Base-by-base conservation (phyloP, 1,140 invertebrate species). In the Bombus confusus region DNA sequence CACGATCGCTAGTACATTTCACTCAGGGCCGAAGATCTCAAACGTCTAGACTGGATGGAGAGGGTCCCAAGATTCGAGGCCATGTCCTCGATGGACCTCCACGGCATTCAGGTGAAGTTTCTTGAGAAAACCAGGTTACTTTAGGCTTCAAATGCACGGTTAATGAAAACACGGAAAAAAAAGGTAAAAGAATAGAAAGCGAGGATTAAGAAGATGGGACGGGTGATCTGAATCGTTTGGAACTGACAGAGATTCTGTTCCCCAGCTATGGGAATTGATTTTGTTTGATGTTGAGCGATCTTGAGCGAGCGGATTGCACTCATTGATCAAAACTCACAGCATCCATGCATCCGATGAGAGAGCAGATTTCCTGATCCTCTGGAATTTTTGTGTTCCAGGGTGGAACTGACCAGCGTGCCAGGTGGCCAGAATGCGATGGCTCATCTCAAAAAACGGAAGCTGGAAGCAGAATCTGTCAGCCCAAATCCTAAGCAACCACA, bases 371-470 rank as follows among this genome's bases (percentile, higher is more conserved):
- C 88, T 91, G 91, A 94, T 93, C 94, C 95, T 94, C 94, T 94
- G 94, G 95, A 94, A 94, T 93, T 94, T 95, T 95, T 94, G 92
- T 95, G 95, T 95, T 95, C 95, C 95, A 95, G 95, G 94, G 94
- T 95, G 94, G 95, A 95, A 94, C 94, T 95, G 87, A 95, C 95
- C 93, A 95, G 94, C 91, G 95, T 95, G 87, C 95, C 95, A 82
- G 95, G 95, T 86, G 95, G 94, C 87, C 94, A 95, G 94, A 95
- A 95, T 95, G 94, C 94, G 89, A 95, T 95, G 93, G 94, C 95
- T 84, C 96, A 96, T 93, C 94, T 96, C 92, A 96, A 96, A 94
- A 96, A 96, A 90, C 94, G 96, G 90, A 96, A 96, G 93, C 92
- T 95, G 91, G 95, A 96, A 93, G 95, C 94, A 89, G 95, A 95